Conservation (phyloP, 2,888 invertebrate genomes). For the Adineta ricciae region DNA sequence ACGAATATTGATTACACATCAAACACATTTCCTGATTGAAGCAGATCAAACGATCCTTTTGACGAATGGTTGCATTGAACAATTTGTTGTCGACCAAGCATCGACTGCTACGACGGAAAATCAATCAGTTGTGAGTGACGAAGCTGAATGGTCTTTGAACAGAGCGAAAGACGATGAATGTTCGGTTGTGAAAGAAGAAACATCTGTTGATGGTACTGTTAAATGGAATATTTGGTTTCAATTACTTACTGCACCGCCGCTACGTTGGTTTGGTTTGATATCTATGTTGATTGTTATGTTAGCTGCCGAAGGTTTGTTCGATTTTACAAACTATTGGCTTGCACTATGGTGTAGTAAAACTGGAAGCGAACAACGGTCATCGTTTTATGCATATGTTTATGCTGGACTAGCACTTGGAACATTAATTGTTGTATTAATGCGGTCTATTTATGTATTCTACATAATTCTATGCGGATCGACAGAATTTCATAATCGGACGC, state of each 20-base stretch:
- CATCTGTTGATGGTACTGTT: background rate
- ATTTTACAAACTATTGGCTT: background rate
- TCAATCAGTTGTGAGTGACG: background rate
- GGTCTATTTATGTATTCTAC: background rate
- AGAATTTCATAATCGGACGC: constrained; percentile 63
- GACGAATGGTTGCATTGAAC: background rate
- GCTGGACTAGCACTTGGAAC: background rate
- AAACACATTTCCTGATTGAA: background rate
- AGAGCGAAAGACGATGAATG: background rate
- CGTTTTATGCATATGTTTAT: background rate
- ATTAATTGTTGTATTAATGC: background rate
- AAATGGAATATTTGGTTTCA: background rate
- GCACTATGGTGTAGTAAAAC: background rate
- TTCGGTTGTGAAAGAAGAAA: background rate
- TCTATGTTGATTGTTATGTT: background rate
- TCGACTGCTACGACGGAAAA: background rate
- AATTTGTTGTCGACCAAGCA: background rate
- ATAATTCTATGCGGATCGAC: constrained; percentile 58
- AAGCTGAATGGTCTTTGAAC: background rate
- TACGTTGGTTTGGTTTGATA: background rate
- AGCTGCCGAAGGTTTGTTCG: background rate
- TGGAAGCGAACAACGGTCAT: background rate
- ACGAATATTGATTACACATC: constrained; percentile 16
- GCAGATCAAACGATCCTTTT: background rate
- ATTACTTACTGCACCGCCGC: background rate